Percentiles rank a stretch among this genome's conserved stretches.
phyloP scores from a whole-genome alignment of 2,888 invertebrate species.

The Epistrophella euchroma region DNA sequence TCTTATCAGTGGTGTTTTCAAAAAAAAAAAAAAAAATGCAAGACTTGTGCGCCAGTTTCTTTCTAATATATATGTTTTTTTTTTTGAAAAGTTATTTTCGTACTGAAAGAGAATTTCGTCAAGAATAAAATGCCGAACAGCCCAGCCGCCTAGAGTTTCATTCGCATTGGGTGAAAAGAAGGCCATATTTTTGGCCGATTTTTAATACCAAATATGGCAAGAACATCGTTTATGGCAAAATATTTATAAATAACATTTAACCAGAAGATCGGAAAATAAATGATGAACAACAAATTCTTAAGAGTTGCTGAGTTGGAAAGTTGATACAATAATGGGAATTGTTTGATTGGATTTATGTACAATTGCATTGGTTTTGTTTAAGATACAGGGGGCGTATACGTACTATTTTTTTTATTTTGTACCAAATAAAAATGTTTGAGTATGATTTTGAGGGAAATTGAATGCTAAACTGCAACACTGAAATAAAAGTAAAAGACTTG shows the following conservation, averaged over 20 bases:
- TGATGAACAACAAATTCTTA: conserved; percentile 22
- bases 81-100: conserved; percentile 55
- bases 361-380: neutral
- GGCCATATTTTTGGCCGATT: conserved; percentile 32
- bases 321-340: neutral
- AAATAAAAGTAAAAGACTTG: no score
- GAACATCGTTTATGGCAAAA: conserved; percentile 59
- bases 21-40: conserved; percentile 21
- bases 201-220: conserved; percentile 71
- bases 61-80: neutral
- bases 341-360: neutral
- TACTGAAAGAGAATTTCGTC: conserved; percentile 39
- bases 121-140: conserved; percentile 25
- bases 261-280: conserved; percentile 17
- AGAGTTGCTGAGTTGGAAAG: conserved; percentile 35
- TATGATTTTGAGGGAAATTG: neutral
- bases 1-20: conserved; percentile 59
- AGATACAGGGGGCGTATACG: conserved; percentile 21
- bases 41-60: conserved; percentile 54
- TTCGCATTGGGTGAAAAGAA: conserved; percentile 21
- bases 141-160: conserved; percentile 59
- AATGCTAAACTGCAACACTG: no score
- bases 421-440: neutral
- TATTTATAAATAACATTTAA: conserved; percentile 64
- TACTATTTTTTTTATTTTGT: conserved; percentile 7